Base-by-base conservation (phyloP, 2,888 invertebrate genomes). In the Octonoba sinensis region DNA sequence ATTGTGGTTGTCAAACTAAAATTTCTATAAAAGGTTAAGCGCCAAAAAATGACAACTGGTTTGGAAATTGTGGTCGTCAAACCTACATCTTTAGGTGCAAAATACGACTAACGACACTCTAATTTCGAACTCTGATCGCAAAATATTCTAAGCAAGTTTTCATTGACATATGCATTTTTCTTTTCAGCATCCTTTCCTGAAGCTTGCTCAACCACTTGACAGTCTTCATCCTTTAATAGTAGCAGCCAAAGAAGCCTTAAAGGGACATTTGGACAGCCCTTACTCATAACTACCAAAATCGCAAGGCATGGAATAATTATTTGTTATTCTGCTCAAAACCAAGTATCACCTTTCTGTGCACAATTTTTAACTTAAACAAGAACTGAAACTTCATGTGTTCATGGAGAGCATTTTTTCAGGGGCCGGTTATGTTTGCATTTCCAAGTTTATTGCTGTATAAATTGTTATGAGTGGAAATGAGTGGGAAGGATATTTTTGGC, bases 141-240 rank as follows among this genome's bases (percentile, higher is more conserved):
- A 36, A 11, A 36, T 36, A 36, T 3, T 36, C 36, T 1, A 11
- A 36, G 11, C 11, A 11, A 36, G 36, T 36, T 36, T 36, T 1
- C 8, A 36, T 8, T 49, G 59, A 16, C 60, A 46, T 20, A 57
- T 6, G 13, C 4, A 65, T 54, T n/a, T 78, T 57, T 16, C 18
- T 46, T 74, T 74, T 85, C 93, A 94, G 91, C 96, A 96, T 89
- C 92, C 93, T 0, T 96, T 96, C 90, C 90, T 96, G 70, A 89
- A 92, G 60, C 93, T 93, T 86, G 93, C 95, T 73, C 94, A 94
- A 90, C 93, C 95, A 86, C 90, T 97, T 22, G 91, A 91, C 76
- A 93, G 95, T 1, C 90, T 98, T 44, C 93, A 94, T 82, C 97
- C 97, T 47, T 92, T 97, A 83, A 98, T 98, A 85, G 92, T 93